Evolutionary conservation across 1,140 invertebrate genomes (phyloP).

Genomic region (Babylonia areolata): DNA sequence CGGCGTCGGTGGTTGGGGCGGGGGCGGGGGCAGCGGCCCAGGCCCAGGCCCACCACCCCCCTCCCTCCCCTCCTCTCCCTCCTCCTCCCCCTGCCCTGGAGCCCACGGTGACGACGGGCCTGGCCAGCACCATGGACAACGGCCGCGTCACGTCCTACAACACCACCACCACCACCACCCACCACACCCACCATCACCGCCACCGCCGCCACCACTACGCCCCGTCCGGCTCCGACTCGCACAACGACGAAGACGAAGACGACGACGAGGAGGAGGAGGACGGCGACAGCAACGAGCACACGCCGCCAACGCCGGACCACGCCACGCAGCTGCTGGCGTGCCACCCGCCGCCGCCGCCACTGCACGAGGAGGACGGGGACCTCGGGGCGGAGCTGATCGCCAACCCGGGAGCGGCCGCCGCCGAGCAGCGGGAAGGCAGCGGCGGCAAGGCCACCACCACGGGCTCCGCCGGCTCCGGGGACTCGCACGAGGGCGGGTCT

Average conservation of each 20-base stretch:
- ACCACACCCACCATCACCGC: constrained; percentile 34
- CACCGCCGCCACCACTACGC: constrained; percentile 36
- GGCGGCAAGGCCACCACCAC: constrained; percentile 38
- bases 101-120: constrained; percentile 66
- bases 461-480: constrained; percentile 40
- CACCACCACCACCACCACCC: constrained; percentile 61
- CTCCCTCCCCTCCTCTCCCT: not conserved
- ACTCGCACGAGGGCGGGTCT: constrained; percentile 18
- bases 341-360: constrained; percentile 75
- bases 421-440: constrained; percentile 35
- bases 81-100: constrained; percentile 45
- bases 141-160: constrained; percentile 77
- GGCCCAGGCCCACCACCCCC: no score
- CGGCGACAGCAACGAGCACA: constrained; percentile 77
- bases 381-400: constrained; percentile 80
- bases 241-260: no score
- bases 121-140: constrained; percentile 63
- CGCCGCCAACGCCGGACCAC: constrained; percentile 14
- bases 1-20: no score
- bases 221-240: constrained; percentile 43
- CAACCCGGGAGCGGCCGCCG: constrained; percentile 62
- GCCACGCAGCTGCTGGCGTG: constrained; percentile 74
- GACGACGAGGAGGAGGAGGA: constrained; percentile 83
- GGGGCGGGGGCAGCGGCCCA: not conserved
- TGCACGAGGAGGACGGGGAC: constrained; percentile 81